Conservation (phyloP, 2,113 vertebrate genomes). For the Oncorhynchus masou region DNA sequence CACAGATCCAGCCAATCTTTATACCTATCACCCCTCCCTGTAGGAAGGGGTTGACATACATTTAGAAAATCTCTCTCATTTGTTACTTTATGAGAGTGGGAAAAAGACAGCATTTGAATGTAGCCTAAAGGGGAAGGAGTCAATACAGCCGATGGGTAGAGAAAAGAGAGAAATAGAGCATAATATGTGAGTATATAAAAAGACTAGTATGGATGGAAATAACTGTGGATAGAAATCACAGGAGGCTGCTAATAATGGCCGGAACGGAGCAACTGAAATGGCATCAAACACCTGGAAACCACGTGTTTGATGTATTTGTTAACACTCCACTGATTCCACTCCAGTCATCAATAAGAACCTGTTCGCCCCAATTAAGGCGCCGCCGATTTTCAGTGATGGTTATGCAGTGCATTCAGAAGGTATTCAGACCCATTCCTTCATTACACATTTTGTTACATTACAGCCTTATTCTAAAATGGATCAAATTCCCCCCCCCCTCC, state of each 20-base stretch:
- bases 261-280: background rate
- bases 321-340: background rate
- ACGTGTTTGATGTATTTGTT: too few species aligned
- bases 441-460: too few species aligned
- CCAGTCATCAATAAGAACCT: too few species aligned
- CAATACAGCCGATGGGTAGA: too few species aligned
- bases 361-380: too few species aligned
- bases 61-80: background rate
- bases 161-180: background rate
- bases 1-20: constrained; percentile 90
- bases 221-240: background rate
- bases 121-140: background rate
- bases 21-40: constrained; percentile 92
- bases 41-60: background rate
- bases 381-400: too few species aligned
- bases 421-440: too few species aligned
- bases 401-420: too few species aligned
- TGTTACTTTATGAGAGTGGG: background rate
- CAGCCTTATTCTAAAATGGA: too few species aligned
- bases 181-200: background rate
- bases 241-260: too few species aligned
- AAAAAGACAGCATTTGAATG: background rate
- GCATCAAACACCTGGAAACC: too few species aligned
- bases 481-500: too few species aligned
- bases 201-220: background rate